Percentiles rank a stretch among this genome's conserved stretches.
Evolutionary conservation across 2,888 invertebrate species (phyloP).

Genomic region (Synergus umbraculus): DNA sequence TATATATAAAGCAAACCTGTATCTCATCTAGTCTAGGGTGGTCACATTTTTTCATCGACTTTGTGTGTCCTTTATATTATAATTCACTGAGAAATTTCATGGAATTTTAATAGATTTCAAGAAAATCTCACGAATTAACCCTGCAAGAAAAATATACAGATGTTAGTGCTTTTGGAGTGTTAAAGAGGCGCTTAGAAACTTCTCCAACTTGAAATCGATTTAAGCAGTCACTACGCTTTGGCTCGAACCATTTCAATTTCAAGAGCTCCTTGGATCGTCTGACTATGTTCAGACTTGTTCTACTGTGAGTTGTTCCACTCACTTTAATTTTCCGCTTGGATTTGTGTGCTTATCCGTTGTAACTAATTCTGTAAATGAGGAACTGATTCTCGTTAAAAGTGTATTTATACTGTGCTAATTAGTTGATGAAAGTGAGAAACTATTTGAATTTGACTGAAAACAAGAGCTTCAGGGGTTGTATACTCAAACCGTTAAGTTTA

Average conservation of each 20-base stretch:
- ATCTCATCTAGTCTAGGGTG: neutral
- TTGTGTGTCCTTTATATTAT: conserved; percentile 23
- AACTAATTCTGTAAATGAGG: neutral
- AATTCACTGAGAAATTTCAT: neutral
- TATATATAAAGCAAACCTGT: neutral
- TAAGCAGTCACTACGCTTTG: conserved; percentile 2
- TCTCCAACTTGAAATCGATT: neutral
- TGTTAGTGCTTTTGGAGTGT: neutral
- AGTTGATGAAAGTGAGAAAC: neutral
- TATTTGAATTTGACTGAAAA: neutral
- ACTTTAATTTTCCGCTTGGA: neutral
- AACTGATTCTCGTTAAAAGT: neutral
- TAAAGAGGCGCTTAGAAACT: neutral
- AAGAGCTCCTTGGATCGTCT: neutral
- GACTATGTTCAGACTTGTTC: conserved; percentile 23
- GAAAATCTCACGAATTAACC: no score
- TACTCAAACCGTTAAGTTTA: conserved; percentile 3
- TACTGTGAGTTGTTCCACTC: neutral
- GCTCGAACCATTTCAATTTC: neutral
- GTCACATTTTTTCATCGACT: conserved; percentile 18
- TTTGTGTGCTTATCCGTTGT: neutral
- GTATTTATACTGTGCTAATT: neutral
- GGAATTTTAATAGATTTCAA: no score
- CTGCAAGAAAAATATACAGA: no score
- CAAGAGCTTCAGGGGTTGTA: neutral